Percentiles rank a stretch among this genome's conserved stretches.
Evolutionary conservation across 2,113 vertebrate species (phyloP).

Genomic region (Xyliphius kryptos): DNA sequence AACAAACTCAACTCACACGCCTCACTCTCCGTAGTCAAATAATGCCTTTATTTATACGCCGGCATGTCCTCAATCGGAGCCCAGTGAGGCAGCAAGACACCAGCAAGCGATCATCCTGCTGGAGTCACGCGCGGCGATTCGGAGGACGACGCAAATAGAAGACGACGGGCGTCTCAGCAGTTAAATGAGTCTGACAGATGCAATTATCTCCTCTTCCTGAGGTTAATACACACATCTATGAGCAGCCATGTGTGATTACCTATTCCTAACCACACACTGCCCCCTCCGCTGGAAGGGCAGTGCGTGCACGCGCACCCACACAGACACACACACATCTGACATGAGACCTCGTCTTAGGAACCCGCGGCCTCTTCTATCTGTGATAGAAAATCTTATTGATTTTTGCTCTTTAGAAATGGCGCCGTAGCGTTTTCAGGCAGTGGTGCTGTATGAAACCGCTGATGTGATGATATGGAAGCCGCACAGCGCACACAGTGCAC

Average conservation of each 20-base stretch:
- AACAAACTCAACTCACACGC: no score
- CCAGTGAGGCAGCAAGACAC: background rate
- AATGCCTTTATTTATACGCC: background rate
- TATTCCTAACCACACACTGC: slow-evolving; percentile 39
- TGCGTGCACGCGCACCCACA: slow-evolving; percentile 16
- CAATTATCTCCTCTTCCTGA: slow-evolving; percentile 57
- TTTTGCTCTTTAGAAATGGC: background rate
- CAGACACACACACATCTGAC: background rate
- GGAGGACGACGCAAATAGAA: slow-evolving; percentile 50
- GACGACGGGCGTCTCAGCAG: slow-evolving; percentile 50
- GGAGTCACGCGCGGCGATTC: slow-evolving; percentile 38
- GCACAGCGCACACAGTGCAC: no score
- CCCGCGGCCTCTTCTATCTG: background rate
- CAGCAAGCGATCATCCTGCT: slow-evolving; percentile 22
- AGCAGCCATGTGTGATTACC: slow-evolving; percentile 48
- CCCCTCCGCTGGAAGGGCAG: slow-evolving; percentile 17
- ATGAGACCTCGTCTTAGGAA: slow-evolving; percentile 7
- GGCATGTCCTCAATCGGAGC: background rate
- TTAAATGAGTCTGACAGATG: slow-evolving; percentile 63
- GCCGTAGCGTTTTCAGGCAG: background rate
- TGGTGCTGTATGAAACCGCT: no score
- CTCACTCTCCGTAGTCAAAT: no score
- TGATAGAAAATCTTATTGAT: slow-evolving; percentile 2
- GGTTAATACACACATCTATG: slow-evolving; percentile 63
- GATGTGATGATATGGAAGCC: no score